These are phyloP conservation scores for Orientallactaga bullata DNA, from an alignment of 2,113 vertebrate species.

Conservation along the genomic window DNA sequence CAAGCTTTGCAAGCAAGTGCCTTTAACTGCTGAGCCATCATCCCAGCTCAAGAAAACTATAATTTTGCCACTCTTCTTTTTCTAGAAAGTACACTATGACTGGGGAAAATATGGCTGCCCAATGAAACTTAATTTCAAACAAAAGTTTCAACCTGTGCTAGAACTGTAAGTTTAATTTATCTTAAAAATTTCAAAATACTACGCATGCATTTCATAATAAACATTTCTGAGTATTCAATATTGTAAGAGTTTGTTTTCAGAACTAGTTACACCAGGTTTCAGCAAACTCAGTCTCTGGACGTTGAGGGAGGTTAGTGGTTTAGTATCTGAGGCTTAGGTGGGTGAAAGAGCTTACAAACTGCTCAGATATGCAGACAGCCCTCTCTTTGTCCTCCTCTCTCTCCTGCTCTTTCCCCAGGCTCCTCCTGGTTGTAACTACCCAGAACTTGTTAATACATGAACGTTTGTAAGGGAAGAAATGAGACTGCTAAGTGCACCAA, in stretches of 20 bases:
- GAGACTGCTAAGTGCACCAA: neutral
- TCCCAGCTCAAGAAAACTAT: neutral
- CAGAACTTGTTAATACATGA: neutral
- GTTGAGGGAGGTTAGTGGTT: neutral
- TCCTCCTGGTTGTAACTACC: neutral
- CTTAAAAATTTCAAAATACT: slow-evolving; percentile 38
- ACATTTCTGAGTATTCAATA: neutral
- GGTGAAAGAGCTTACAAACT: neutral
- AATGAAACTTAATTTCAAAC: slow-evolving; percentile 41
- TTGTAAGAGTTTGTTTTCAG: neutral
- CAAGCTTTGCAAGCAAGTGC: no score
- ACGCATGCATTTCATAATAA: neutral
- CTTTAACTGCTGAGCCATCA: no score
- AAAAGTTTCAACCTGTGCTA: slow-evolving; percentile 71
- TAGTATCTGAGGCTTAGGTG: neutral
- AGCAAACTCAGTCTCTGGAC: neutral
- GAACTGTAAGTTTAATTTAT: slow-evolving; percentile 75
- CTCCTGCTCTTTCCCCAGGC: neutral
- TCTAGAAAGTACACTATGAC: slow-evolving; percentile 73
- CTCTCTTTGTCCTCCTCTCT: neutral
- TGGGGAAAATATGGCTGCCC: slow-evolving; percentile 78
- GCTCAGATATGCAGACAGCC: neutral
- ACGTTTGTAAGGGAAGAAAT: neutral
- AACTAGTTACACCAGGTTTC: neutral
- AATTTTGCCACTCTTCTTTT: slow-evolving; percentile 64